phyloP scores from a whole-genome alignment of 2,113 vertebrate species.

The Pongo pygmaeus region DNA sequence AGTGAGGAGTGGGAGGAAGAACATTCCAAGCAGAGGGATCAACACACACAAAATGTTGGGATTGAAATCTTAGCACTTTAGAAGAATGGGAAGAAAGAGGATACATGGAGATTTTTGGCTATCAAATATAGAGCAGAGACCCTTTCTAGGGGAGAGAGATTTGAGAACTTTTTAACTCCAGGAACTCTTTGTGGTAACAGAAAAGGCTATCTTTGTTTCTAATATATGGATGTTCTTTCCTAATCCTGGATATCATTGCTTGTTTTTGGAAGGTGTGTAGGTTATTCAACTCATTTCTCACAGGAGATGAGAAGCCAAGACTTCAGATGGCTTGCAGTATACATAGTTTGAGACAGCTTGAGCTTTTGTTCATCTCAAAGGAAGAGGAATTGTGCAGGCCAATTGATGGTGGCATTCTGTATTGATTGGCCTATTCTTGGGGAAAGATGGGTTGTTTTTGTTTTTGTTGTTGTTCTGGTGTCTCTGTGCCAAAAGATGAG shows the following conservation, averaged over 20 bases:
- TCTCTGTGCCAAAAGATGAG: background rate
- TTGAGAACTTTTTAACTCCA: background rate
- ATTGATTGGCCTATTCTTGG: background rate
- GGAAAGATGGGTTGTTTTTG: background rate
- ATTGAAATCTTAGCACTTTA: background rate
- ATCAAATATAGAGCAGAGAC: background rate
- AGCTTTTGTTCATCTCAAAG: background rate
- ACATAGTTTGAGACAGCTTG: background rate
- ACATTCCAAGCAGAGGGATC: background rate
- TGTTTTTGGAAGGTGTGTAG: background rate
- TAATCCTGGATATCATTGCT: background rate
- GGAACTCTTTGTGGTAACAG: background rate
- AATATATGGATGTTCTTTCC: background rate
- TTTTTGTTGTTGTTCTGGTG: background rate
- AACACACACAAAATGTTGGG: background rate
- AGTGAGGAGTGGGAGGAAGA: background rate
- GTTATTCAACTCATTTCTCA: background rate
- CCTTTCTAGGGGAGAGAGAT: background rate
- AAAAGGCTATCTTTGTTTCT: slow-evolving; percentile 33
- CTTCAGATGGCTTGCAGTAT: background rate
- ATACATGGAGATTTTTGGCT: background rate
- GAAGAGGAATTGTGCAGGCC: background rate
- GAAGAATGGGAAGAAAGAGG: background rate
- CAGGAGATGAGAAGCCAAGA: background rate
- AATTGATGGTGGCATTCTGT: background rate